phyloP scores from a whole-genome alignment of 2,888 invertebrate species.

The Apamea crenata region DNA sequence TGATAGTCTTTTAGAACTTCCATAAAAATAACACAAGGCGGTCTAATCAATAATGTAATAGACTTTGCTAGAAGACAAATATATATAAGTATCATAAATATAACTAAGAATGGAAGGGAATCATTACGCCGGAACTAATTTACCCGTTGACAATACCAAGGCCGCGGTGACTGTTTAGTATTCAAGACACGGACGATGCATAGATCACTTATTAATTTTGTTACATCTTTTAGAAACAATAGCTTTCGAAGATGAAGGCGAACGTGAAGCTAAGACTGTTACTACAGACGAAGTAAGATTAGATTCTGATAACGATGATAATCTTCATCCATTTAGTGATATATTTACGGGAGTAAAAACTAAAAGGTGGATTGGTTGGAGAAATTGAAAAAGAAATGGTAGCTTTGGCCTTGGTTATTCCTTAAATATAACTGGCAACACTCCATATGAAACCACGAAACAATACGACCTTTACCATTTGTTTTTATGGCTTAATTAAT shows the following conservation, averaged over 20 bases:
- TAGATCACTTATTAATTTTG: conserved; percentile 62
- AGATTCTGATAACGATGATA: background rate
- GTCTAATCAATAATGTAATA: background rate
- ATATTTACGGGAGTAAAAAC: background rate
- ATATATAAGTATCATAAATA: conserved; percentile 47
- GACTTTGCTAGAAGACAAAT: conserved; percentile 36
- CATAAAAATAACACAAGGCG: background rate
- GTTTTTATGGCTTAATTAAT: conserved; percentile 62
- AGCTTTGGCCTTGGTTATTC: conserved; percentile 29
- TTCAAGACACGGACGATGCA: conserved; percentile 64
- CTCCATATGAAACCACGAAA: conserved; percentile 36
- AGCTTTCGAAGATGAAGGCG: conserved; percentile 42
- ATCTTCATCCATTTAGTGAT: background rate
- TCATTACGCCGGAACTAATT: conserved; percentile 68
- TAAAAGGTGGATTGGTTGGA: background rate
- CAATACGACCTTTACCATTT: conserved; percentile 45
- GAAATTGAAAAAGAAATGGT: conserved; percentile 24
- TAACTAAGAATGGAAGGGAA: conserved; percentile 62
- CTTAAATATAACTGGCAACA: conserved; percentile 9
- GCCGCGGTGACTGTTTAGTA: conserved; percentile 57
- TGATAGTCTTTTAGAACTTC: background rate
- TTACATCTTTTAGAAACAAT: conserved; percentile 52
- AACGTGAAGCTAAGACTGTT: conserved; percentile 18
- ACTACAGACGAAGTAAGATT: background rate
- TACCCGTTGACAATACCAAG: conserved; percentile 68